These are phyloP conservation scores for Atopsyche davidsoni DNA, from an alignment of 1,140 invertebrate species.

Conservation along the genomic window DNA sequence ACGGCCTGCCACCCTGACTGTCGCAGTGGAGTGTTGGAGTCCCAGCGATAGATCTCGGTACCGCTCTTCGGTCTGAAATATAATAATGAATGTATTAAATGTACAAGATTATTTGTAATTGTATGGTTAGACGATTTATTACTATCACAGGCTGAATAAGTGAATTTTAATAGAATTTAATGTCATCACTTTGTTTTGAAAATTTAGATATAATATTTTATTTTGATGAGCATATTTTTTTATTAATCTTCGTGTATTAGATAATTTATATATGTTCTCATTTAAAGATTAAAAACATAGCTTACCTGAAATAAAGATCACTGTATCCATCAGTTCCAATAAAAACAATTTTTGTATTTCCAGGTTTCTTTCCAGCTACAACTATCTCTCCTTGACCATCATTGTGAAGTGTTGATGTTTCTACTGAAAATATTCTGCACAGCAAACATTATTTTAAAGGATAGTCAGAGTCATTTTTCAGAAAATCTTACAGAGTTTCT, in stretches of 20 bases:
- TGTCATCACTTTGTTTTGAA: background rate
- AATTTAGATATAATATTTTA: slow-evolving; percentile 4
- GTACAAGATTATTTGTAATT: background rate
- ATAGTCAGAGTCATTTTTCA: background rate
- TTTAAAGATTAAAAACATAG: background rate
- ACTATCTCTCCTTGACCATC: slow-evolving; percentile 2
- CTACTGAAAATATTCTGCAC: slow-evolving; percentile 15
- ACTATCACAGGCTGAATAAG: background rate
- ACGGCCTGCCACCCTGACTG: too few relatives aligned
- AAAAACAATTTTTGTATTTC: slow-evolving; percentile 10
- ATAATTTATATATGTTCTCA: background rate
- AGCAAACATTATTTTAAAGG: background rate
- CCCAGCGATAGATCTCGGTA: slow-evolving; percentile 17
- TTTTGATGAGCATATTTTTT: background rate
- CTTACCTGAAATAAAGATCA: slow-evolving; percentile 19
- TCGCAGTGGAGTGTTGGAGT: slow-evolving; percentile 16
- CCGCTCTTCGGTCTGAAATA: slow-evolving; percentile 9
- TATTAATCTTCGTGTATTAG: background rate
- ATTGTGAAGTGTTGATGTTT: slow-evolving; percentile 5
- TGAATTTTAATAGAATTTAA: too few relatives aligned
- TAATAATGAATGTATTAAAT: background rate
- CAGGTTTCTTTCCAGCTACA: slow-evolving; percentile 8
- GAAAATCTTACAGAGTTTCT: background rate
- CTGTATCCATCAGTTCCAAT: slow-evolving; percentile 15
- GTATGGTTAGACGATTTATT: background rate